Percentiles rank a stretch among this genome's conserved stretches.
Evolutionary conservation across 2,888 invertebrate species (phyloP).

Genomic region (Lasioglossum villosulum): DNA sequence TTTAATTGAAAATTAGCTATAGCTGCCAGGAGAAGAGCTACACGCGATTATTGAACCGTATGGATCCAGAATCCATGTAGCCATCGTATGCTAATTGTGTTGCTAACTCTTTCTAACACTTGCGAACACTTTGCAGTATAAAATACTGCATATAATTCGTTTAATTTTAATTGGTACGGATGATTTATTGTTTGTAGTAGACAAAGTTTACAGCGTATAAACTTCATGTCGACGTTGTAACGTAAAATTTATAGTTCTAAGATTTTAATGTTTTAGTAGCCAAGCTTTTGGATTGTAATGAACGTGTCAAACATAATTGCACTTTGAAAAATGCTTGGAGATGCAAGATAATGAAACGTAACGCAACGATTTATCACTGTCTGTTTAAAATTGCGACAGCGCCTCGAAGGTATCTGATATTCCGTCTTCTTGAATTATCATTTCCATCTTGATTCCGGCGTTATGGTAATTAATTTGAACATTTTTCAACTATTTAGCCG

Average conservation of each 20-base stretch:
- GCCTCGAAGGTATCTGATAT: not conserved
- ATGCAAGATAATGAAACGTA: constrained; percentile 25
- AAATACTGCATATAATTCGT: not conserved
- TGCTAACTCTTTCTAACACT: too few relatives aligned
- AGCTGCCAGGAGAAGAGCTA: too few relatives aligned
- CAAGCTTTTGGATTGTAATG: constrained; percentile 22
- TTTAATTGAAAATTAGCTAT: too few relatives aligned
- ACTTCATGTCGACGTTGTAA: too few relatives aligned
- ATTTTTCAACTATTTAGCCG: constrained; percentile 32
- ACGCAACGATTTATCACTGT: constrained; percentile 33
- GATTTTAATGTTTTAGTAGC: not conserved
- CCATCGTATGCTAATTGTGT: too few relatives aligned
- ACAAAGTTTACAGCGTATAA: not conserved
- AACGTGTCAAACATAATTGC: constrained; percentile 39
- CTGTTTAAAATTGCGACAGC: constrained; percentile 30
- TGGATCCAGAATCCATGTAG: too few relatives aligned
- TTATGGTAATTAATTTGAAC: constrained; percentile 35
- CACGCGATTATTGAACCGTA: too few relatives aligned
- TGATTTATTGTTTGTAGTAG: not conserved
- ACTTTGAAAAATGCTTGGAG: constrained; percentile 14
- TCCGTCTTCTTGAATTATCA: constrained; percentile 15
- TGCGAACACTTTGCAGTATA: not conserved
- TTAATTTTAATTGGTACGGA: not conserved
- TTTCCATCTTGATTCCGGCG: not conserved
- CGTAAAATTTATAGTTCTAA: constrained; percentile 9